phyloP scores from a whole-genome alignment of 37 sponge, comb jelly and placozoan species.

The Geodia barretti region DNA sequence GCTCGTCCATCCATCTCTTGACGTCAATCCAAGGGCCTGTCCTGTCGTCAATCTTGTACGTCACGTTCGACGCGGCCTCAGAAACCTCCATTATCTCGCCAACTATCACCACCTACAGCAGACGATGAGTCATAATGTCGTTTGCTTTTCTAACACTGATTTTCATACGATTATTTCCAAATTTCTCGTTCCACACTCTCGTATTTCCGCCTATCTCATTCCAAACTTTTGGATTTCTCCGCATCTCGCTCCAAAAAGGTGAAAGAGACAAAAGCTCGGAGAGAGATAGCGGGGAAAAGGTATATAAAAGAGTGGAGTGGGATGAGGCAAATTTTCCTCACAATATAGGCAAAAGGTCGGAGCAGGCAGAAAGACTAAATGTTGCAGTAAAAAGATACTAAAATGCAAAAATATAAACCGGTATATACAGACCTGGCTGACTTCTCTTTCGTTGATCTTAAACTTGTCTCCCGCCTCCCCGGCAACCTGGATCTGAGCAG shows the following conservation, averaged over 20 bases:
- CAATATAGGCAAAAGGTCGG: too few species aligned
- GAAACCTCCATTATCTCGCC: constrained; percentile 81
- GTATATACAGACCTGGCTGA: constrained; percentile 74
- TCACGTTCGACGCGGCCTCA: constrained; percentile 65
- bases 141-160: too few species aligned
- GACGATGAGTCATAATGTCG: neutral
- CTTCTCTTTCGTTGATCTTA: constrained; percentile 45
- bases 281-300: too few species aligned
- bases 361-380: neutral
- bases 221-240: neutral
- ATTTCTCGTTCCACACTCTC: neutral
- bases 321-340: too few species aligned
- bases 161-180: neutral
- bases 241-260: neutral
- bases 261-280: too few species aligned
- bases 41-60: constrained; percentile 84
- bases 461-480: constrained; percentile 30
- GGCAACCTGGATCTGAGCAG: constrained; percentile 61
- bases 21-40: constrained; percentile 84
- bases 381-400: neutral
- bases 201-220: neutral
- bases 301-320: too few species aligned
- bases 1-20: constrained; percentile 68
- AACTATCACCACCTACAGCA: constrained; percentile 70
- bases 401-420: neutral